These are phyloP conservation scores for Ailurus styani DNA, from an alignment of 2,113 vertebrate species.

Conservation along the genomic window DNA sequence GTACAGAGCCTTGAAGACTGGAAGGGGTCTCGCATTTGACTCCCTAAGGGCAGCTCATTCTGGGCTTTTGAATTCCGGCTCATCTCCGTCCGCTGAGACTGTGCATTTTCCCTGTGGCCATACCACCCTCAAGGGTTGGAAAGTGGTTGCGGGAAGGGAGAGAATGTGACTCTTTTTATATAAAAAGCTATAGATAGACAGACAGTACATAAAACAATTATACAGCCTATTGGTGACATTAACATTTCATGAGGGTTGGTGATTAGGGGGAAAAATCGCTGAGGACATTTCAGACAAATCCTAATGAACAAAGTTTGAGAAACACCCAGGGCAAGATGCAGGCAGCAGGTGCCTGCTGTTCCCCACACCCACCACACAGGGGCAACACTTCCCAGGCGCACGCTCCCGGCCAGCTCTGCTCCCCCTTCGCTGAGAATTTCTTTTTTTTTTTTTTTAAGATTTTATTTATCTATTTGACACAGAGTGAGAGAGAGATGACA, in stretches of 20 bases:
- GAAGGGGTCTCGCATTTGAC: too few relatives aligned
- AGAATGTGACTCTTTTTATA: not conserved
- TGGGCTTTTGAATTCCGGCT: not conserved
- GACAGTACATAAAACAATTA: not conserved
- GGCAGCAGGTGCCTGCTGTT: not conserved
- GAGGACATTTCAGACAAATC: not conserved
- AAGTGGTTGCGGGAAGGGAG: not conserved
- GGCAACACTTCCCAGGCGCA: not conserved
- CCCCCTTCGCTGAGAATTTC: too few relatives aligned
- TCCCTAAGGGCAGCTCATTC: not conserved
- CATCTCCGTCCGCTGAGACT: not conserved
- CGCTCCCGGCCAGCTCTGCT: rapidly evolving
- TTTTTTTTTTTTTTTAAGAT: too few relatives aligned
- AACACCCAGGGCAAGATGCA: not conserved
- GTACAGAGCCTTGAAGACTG: not conserved
- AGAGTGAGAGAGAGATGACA: too few relatives aligned
- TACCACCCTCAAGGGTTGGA: not conserved
- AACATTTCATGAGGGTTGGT: not conserved
- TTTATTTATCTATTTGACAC: too few relatives aligned
- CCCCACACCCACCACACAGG: not conserved
- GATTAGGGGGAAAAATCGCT: not conserved
- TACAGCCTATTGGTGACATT: not conserved
- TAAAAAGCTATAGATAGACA: not conserved
- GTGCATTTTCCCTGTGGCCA: not conserved
- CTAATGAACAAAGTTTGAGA: not conserved